Percentiles rank a stretch among this genome's conserved stretches.
These are phyloP conservation scores for Halocynthia roretzi DNA, from an alignment of 23 tunicate genomes.

Conservation along the genomic window DNA sequence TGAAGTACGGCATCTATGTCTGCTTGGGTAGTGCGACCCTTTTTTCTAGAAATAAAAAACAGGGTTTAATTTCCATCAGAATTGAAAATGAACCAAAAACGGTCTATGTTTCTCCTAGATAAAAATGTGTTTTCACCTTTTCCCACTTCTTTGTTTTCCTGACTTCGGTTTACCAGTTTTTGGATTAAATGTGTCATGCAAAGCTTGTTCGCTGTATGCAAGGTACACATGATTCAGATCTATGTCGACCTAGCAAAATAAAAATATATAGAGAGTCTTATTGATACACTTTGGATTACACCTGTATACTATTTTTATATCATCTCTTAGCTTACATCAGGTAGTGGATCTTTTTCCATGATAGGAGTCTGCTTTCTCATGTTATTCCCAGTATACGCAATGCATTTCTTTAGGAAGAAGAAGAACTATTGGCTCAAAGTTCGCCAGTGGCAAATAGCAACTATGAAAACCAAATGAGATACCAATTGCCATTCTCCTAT, in stretches of 20 bases:
- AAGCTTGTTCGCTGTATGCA: slow-evolving; percentile 22
- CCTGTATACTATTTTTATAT: too few species aligned
- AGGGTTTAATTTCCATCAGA: too few species aligned
- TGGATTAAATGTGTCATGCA: slow-evolving; percentile 3
- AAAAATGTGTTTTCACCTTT: too few species aligned
- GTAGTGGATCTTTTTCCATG: slow-evolving; percentile 27
- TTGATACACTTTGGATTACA: too few species aligned
- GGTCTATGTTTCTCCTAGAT: too few species aligned
- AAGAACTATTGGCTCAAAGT: neutral
- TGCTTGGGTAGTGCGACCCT: slow-evolving; percentile 18
- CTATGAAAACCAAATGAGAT: neutral
- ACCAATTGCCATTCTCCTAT: slow-evolving; percentile 98
- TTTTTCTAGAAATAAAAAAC: neutral
- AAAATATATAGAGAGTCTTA: too few species aligned
- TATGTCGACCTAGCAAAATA: neutral
- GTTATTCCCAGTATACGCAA: slow-evolving; percentile 95
- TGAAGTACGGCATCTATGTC: slow-evolving; percentile 20
- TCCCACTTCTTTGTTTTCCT: neutral
- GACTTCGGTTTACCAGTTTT: neutral
- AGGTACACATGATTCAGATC: slow-evolving; percentile 14
- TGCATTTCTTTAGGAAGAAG: slow-evolving; percentile 37
- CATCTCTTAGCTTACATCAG: slow-evolving; percentile 16
- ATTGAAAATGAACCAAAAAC: too few species aligned
- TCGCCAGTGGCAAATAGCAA: neutral
- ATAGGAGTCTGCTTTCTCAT: slow-evolving; percentile 63